These are phyloP conservation scores for Nematolebias whitei DNA, from an alignment of 2,113 vertebrate genomes.

Conservation along the genomic window DNA sequence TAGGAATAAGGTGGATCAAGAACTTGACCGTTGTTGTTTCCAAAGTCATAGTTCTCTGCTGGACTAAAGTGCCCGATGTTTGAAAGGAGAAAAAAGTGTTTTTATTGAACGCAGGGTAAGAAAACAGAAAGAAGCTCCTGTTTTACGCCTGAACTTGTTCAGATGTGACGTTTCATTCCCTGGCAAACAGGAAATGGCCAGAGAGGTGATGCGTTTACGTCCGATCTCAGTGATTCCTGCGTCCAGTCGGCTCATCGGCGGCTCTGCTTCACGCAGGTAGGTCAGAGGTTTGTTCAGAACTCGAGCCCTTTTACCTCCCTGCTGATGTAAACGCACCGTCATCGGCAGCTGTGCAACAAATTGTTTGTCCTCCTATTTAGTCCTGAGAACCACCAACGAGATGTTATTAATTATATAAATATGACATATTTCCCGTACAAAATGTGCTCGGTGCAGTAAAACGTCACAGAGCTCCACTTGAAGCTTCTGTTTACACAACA, in stretches of 20 bases:
- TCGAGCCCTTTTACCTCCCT: neutral
- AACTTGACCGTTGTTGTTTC: neutral
- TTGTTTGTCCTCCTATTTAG: neutral
- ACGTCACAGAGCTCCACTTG: neutral
- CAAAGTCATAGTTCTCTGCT: neutral
- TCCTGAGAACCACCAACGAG: conserved; percentile 1
- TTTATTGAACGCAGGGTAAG: neutral
- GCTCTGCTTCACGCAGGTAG: conserved; percentile 74
- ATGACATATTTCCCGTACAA: neutral
- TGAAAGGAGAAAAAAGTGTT: neutral
- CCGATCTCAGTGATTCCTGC: conserved; percentile 64
- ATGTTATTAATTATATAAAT: conserved; percentile 9
- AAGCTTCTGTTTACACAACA: conserved; percentile 33
- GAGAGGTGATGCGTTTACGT: conserved; percentile 82
- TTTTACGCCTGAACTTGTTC: conserved; percentile 2
- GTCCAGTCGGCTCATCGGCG: conserved; percentile 51
- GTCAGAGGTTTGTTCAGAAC: conserved; percentile 20
- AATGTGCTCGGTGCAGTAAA: neutral
- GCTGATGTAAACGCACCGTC: neutral
- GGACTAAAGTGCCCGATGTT: neutral
- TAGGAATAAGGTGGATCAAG: too few relatives aligned
- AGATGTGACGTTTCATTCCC: neutral
- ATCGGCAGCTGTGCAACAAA: neutral
- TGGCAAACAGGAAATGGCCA: conserved; percentile 82
- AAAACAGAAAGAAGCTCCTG: neutral